phyloP scores from a whole-genome alignment of 1,140 invertebrate species.

The Hetaerina americana region DNA sequence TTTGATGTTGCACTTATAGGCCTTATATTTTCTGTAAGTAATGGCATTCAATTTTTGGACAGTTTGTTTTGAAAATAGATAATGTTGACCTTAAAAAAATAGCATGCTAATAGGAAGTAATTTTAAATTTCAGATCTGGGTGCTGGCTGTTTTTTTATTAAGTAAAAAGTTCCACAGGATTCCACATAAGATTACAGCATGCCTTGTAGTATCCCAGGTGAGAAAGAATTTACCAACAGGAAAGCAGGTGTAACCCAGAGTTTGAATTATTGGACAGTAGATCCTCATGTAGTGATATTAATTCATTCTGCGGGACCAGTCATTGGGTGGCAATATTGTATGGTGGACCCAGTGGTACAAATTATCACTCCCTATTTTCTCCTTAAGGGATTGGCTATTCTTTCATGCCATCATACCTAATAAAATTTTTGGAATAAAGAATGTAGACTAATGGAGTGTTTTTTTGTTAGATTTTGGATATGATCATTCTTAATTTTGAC shows the following conservation, averaged over 20 bases:
- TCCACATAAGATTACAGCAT: constrained; percentile 70
- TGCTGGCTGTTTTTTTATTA: constrained; percentile 59
- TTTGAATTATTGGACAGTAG: no score
- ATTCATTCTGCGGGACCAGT: no score
- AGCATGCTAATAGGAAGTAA: background rate
- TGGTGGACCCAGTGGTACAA: no score
- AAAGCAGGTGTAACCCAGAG: no score
- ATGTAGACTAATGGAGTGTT: background rate
- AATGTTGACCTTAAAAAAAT: background rate
- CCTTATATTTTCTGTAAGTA: constrained; percentile 47
- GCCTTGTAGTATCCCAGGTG: constrained; percentile 67
- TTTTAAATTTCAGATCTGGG: constrained; percentile 43
- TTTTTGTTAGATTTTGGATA: no score
- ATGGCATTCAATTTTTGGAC: background rate
- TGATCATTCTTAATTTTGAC: background rate
- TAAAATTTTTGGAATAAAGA: no score
- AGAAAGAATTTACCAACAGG: constrained; percentile 17
- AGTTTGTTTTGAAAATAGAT: background rate
- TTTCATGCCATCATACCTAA: no score
- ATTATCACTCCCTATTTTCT: no score
- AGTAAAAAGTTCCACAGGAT: constrained; percentile 62
- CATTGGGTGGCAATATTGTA: no score
- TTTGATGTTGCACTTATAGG: constrained; percentile 72
- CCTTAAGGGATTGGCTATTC: no score
- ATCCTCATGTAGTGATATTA: no score